Evolutionary conservation across 2,888 invertebrate genomes (phyloP), one percentile per base, ranked within the genome.

Genomic region (Leptinotarsa tumamoca): DNA sequence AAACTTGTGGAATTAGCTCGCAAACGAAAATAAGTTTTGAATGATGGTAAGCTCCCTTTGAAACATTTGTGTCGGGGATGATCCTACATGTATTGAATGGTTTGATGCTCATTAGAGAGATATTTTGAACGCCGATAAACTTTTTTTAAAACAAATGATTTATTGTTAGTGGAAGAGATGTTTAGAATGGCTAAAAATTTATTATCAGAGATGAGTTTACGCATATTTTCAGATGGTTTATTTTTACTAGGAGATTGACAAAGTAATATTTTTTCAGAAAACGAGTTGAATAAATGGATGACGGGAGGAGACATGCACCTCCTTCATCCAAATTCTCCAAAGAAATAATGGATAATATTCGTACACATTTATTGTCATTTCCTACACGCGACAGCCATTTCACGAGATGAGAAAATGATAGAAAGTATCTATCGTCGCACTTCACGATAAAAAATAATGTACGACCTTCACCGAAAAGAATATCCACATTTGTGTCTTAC

Each of bases 1-100:
- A 23, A 61, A 61, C 23, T 61, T 61, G 61, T 61, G 61, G 27
- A 61, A 61, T 27, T 27, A 61, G 61, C 61, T 23, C 61, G 61
- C 61, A 61, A 61, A 61, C 61, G 61, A 61, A 15, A 7, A 23
- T 27, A 23, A 61, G 61, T 61, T 61, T 61, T 61, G 23, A 61
- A 61, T 61, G 27, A 61, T 61, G 15, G 27, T 23, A 61, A 61
- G 23, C 14, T 61, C 27, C 15, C 27, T 23, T 23, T 3, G 4
- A 23, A 23, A 23, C 3, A 23, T 23, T 23, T 23, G 23, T 23
- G 3, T 23, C 2, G 23, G 3, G 4, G 2, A 23, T 3, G 4
- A 23, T 0, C 4, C 3, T 23, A 23, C 23, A 23, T 23, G 23
- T 23, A 4, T 23, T 23, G 3, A 23, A 4, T 23, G 3, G 3